phyloP scores from a whole-genome alignment of 2,888 invertebrate genomes.

The Colletes collaris region DNA sequence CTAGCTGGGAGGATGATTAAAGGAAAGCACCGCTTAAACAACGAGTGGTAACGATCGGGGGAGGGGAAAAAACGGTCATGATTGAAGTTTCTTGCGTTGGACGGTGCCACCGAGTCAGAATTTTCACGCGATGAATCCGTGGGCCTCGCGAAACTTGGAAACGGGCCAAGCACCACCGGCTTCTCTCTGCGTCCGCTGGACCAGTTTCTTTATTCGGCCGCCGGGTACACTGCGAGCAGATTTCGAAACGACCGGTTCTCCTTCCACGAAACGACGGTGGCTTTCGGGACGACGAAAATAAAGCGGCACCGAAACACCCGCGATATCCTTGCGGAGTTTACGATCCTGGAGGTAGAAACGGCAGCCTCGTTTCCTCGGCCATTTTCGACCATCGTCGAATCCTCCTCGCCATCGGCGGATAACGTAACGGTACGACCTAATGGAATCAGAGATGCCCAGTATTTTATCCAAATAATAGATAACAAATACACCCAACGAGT shows the following conservation, averaged over 20 bases:
- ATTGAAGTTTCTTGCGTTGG: not conserved
- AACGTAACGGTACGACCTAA: not conserved
- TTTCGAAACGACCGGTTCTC: conserved; percentile 73
- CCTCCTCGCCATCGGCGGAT: not conserved
- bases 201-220: conserved; percentile 70
- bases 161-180: conserved; percentile 65
- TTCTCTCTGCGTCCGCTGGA: conserved; percentile 58
- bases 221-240: conserved; percentile 54
- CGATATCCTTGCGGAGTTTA: conserved; percentile 66
- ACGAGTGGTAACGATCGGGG: too few species aligned
- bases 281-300: conserved; percentile 68
- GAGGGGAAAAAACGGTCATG: not conserved
- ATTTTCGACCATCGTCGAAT: conserved; percentile 1
- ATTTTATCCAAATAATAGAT: too few species aligned
- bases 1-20: too few species aligned
- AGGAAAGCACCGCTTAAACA: too few species aligned
- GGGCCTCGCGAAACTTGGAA: conserved; percentile 60
- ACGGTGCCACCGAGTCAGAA: conserved; percentile 24
- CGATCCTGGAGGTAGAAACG: conserved; percentile 54
- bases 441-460: not conserved
- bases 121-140: conserved; percentile 61
- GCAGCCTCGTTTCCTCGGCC: conserved; percentile 1
- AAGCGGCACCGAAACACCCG: conserved; percentile 61
- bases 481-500: too few species aligned
- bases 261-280: conserved; percentile 63